phyloP scores from a whole-genome alignment of 2,888 invertebrate species.

The Volucella zonaria region DNA sequence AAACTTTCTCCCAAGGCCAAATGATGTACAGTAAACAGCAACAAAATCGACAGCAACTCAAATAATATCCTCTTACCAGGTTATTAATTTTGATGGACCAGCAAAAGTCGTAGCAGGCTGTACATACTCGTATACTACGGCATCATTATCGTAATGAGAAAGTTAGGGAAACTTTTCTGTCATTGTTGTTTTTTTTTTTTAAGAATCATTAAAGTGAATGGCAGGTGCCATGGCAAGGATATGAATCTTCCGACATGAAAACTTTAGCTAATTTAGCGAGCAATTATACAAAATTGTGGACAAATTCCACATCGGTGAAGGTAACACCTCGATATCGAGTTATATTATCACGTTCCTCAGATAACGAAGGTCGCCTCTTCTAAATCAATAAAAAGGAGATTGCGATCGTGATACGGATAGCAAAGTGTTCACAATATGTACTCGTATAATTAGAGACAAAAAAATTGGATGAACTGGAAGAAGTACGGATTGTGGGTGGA shows the following conservation, averaged over 20 bases:
- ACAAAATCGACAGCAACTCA: not conserved
- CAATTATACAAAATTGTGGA: slow-evolving; percentile 16
- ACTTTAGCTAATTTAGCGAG: slow-evolving; percentile 23
- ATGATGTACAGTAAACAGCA: not conserved
- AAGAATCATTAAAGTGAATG: not conserved
- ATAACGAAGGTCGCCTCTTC: not conserved
- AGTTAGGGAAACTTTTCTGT: not conserved
- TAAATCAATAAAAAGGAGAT: slow-evolving; percentile 29
- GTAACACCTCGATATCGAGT: not conserved
- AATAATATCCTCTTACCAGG: not conserved
- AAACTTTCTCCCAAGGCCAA: not conserved
- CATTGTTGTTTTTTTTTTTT: not conserved
- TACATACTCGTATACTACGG: too few species aligned
- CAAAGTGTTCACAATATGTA: not conserved
- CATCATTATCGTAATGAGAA: not conserved
- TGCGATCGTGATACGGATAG: too few species aligned
- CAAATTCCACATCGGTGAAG: not conserved
- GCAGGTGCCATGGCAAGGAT: not conserved
- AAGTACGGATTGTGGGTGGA: not conserved
- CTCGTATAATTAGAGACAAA: not conserved
- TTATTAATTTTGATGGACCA: slow-evolving; percentile 2
- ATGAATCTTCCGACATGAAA: not conserved
- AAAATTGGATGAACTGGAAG: not conserved
- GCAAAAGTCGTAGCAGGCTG: not conserved
- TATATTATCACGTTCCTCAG: slow-evolving; percentile 29